Base-by-base conservation (phyloP, 2,888 invertebrate species). In the Nomada fabriciana region DNA sequence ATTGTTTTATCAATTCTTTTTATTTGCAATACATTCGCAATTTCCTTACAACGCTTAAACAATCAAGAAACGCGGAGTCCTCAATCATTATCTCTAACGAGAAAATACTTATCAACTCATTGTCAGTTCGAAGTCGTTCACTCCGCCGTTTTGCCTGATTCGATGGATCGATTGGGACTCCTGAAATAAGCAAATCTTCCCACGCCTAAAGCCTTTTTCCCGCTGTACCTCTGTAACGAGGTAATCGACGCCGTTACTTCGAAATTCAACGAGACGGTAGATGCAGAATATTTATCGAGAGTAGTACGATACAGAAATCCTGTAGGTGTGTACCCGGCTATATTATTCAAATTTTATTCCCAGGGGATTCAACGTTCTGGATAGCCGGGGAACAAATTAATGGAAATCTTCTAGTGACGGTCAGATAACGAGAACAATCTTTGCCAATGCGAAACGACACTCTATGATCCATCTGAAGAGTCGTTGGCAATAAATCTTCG, bases 291-390 rank as follows among this genome's bases (percentile, higher is more conserved):
- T 75, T 69, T 65, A 72, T 73, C 64, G 68, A 65, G 68, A 55
- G 50, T 36, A 36, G 10, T 47, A 60, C 25, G 18, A 43, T 55
- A 65, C 67, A 69, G 71, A 42, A 69, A 73, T 42, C 25, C 47
- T 64, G 23, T 71, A 29, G 13, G 23, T 18, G 18, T 9, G 18
- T 36, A n/a, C 47, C 25, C 47, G 23, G 25, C 50, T 25, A 25
- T 42, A 68, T 83, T 81, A 61, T 78, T 76, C 42, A 68, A 79
- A 70, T 52, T 60, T 57, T n/a, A 23, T 73, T 73, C 78, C 47
- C 64, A 61, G 23, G 36, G 55, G 57, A 69, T 43, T 47, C n/a
- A 36, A 57, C 25, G 25, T 23, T 23, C 53, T 11, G 61, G 11
- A 55, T 50, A 18, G 29, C 18, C 25, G 11, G 43, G 11, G n/a